These are phyloP conservation scores for Miniopterus natalensis DNA, from an alignment of 2,113 vertebrate genomes.

Conservation along the genomic window DNA sequence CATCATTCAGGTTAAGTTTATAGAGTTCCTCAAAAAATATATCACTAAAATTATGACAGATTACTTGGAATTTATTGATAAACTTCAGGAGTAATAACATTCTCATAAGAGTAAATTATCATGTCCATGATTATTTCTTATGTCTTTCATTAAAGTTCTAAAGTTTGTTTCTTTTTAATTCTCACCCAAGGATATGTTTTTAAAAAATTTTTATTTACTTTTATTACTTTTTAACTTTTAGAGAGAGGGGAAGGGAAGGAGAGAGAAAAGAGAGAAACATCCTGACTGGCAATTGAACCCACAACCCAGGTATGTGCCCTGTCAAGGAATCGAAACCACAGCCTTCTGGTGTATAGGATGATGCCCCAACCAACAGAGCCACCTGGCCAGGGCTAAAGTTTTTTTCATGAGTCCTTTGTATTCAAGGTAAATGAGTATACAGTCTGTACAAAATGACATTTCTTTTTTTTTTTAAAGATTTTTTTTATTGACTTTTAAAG, in stretches of 20 bases:
- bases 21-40: neutral
- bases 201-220: too few species aligned
- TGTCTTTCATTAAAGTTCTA: neutral
- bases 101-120: neutral
- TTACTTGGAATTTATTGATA: slow-evolving; percentile 26
- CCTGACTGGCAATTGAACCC: too few species aligned
- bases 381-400: neutral
- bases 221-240: too few species aligned
- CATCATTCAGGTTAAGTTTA: neutral
- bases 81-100: slow-evolving; percentile 21
- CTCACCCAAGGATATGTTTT: too few species aligned
- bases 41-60: neutral
- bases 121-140: neutral
- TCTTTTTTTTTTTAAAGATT: too few species aligned
- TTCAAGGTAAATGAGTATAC: slow-evolving; percentile 5
- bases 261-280: too few species aligned
- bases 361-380: too few species aligned
- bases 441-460: neutral
- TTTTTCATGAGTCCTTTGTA: neutral
- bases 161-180: neutral
- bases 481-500: too few species aligned
- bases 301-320: too few species aligned
- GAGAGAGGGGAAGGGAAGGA: too few species aligned
- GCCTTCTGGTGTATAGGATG: too few species aligned
- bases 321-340: too few species aligned